Conservation (phyloP, 2,113 vertebrate species). For the Pangasianodon gigas region DNA sequence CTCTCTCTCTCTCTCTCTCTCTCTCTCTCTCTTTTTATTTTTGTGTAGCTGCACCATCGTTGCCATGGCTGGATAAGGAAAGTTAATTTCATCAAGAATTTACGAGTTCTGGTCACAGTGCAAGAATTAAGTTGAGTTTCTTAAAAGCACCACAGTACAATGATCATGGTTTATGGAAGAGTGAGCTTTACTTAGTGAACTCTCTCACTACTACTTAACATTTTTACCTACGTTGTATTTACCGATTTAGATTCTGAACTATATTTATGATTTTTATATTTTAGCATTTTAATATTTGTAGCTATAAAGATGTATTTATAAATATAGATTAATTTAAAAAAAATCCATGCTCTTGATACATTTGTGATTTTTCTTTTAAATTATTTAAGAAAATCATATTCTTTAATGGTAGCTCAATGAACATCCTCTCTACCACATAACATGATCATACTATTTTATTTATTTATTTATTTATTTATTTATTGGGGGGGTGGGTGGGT, state of each 20-base stretch:
- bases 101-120: background rate
- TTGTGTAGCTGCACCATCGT: no score
- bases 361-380: no score
- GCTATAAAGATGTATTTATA: background rate
- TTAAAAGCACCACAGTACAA: background rate
- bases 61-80: background rate
- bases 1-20: background rate
- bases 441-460: no score
- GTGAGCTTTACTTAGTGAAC: background rate
- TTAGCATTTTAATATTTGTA: background rate
- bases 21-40: background rate
- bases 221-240: background rate
- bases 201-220: background rate
- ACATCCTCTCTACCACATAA: background rate
- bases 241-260: background rate
- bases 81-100: background rate
- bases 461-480: no score
- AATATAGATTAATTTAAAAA: background rate
- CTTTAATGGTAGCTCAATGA: background rate
- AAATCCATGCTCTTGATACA: background rate
- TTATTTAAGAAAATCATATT: background rate
- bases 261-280: background rate
- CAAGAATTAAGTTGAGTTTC: background rate
- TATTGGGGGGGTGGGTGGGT: no score
- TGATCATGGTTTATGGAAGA: background rate